Evolutionary conservation across 2,797 vertebrate genomes (phyloP).

Genomic region (Ambastaia sidthimunki): DNA sequence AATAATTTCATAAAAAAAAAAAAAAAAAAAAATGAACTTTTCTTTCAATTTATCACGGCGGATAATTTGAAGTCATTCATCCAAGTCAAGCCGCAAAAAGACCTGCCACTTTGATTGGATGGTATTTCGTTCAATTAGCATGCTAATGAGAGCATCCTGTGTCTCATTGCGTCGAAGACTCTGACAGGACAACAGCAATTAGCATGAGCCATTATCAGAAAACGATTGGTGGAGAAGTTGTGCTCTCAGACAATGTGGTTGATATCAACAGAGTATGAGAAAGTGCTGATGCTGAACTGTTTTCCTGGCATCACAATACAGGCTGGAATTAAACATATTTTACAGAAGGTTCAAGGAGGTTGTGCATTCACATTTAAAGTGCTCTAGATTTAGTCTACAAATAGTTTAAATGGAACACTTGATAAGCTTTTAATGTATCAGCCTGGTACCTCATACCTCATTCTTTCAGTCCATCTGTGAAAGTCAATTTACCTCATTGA

Average conservation of each 20-base stretch:
- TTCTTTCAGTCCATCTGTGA: neutral
- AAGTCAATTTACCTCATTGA: neutral
- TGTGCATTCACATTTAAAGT: neutral
- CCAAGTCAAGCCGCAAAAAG: conserved; percentile 43
- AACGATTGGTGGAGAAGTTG: conserved; percentile 17
- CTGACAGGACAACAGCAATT: conserved; percentile 50
- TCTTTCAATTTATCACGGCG: conserved; percentile 19
- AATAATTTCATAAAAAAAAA: neutral
- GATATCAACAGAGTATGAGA: neutral
- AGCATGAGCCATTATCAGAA: conserved; percentile 49
- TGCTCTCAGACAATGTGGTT: neutral
- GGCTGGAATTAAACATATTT: neutral
- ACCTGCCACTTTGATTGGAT: conserved; percentile 52
- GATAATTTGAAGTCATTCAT: conserved; percentile 47
- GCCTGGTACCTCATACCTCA: neutral
- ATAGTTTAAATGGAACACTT: neutral
- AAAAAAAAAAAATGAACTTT: conserved; percentile 14
- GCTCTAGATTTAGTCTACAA: neutral
- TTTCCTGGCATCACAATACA: conserved; percentile 2
- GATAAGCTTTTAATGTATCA: neutral
- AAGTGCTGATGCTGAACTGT: conserved; percentile 8
- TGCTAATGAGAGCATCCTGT: conserved; percentile 57
- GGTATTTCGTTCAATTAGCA: conserved; percentile 55
- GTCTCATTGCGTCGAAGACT: conserved; percentile 37
- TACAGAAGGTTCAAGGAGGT: neutral